phyloP scores from a whole-genome alignment of 1,140 invertebrate genomes.

The Macrocentrus cingulum region DNA sequence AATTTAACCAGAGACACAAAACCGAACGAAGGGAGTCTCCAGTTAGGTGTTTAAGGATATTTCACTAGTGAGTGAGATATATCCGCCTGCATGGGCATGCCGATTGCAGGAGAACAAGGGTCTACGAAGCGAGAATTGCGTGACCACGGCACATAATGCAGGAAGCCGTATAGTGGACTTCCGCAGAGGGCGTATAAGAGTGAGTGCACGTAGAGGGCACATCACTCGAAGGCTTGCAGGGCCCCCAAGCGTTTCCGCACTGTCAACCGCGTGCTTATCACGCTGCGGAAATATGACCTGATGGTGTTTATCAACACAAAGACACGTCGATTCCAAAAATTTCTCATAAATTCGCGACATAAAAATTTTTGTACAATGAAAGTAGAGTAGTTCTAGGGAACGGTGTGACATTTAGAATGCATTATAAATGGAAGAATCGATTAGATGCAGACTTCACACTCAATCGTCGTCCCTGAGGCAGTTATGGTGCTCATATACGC shows the following conservation, averaged over 20 bases:
- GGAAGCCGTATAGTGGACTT: neutral
- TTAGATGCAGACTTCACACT: constrained; percentile 1
- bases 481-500: constrained; percentile 27
- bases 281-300: no score
- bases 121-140: constrained; percentile 5
- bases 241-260: constrained; percentile 9
- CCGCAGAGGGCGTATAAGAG: constrained; percentile 12
- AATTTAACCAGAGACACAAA: constrained; percentile 12
- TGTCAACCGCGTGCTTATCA: no score
- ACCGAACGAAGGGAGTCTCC: neutral
- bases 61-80: neutral
- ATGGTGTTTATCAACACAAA: no score
- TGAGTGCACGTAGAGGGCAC: constrained; percentile 1
- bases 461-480: constrained; percentile 10
- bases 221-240: constrained; percentile 12
- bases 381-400: no score
- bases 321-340: no score
- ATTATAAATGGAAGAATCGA: no score
- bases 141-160: constrained; percentile 8
- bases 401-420: no score
- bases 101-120: neutral
- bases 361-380: no score
- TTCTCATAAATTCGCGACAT: no score
- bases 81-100: neutral
- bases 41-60: constrained; percentile 14